phyloP scores from a whole-genome alignment of 2,113 vertebrate genomes.

The Ia io region DNA sequence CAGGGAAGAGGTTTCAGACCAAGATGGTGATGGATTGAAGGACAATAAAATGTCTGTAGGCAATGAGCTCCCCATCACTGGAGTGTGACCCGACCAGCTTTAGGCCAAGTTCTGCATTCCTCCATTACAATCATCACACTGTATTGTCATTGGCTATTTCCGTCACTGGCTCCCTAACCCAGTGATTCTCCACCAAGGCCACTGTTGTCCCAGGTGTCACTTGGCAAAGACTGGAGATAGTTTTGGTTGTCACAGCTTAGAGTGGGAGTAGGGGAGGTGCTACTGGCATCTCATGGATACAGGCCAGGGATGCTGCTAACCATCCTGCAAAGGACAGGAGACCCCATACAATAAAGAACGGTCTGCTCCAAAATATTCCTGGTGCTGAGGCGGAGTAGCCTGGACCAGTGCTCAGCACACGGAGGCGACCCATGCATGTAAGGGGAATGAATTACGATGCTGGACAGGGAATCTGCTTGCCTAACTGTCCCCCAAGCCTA shows the following conservation, averaged over 20 bases:
- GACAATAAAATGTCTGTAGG: not conserved
- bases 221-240: not conserved
- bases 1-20: not conserved
- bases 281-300: not conserved
- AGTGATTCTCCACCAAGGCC: not conserved
- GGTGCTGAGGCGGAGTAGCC: accelerated
- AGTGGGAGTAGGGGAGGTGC: not conserved
- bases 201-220: not conserved
- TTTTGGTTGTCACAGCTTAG: not conserved
- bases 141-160: not conserved
- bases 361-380: accelerated
- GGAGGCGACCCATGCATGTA: accelerated
- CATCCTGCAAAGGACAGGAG: not conserved
- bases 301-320: not conserved
- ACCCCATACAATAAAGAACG: not conserved
- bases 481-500: not conserved
- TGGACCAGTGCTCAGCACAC: too few species aligned
- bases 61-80: not conserved
- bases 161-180: too few species aligned
- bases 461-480: not conserved
- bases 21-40: not conserved
- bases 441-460: accelerated
- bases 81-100: not conserved
- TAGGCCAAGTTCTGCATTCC: not conserved
- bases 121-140: accelerated